Percentiles rank a stretch among this genome's conserved stretches.
Conservation (phyloP, 2,113 vertebrate species). For the Nesogale talazaci region DNA sequence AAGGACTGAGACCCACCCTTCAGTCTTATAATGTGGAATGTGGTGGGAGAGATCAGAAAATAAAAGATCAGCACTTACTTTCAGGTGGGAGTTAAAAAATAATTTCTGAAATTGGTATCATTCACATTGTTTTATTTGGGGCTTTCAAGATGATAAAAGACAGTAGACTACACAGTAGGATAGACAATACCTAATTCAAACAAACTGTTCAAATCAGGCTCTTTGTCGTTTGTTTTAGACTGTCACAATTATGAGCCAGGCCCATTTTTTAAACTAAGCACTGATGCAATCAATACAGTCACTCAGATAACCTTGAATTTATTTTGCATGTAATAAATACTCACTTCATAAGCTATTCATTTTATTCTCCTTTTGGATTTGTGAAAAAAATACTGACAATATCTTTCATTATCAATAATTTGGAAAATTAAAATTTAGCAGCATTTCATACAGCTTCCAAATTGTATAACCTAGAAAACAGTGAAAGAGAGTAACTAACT, state of each 20-base stretch:
- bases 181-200: not conserved
- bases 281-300: not conserved
- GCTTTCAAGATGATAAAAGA: not conserved
- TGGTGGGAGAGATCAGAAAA: not conserved
- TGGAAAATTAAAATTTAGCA: constrained; percentile 1
- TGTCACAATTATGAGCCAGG: constrained; percentile 23
- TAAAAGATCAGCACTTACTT: not conserved
- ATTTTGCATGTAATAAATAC: not conserved
- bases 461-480: not conserved
- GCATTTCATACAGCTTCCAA: not conserved
- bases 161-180: not conserved
- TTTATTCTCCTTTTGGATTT: not conserved
- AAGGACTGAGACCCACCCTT: not conserved
- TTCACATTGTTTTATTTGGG: not conserved
- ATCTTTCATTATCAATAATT: not conserved
- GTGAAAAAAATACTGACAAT: not conserved
- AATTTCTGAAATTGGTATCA: not conserved
- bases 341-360: not conserved
- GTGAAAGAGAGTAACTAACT: not conserved
- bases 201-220: not conserved
- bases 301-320: not conserved
- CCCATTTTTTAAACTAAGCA: constrained; percentile 37
- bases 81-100: not conserved
- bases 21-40: not conserved
- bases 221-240: constrained; percentile 4